Evolutionary conservation across 2,888 invertebrate species (phyloP).

Genomic region (Drosophila kambysellisi): DNA sequence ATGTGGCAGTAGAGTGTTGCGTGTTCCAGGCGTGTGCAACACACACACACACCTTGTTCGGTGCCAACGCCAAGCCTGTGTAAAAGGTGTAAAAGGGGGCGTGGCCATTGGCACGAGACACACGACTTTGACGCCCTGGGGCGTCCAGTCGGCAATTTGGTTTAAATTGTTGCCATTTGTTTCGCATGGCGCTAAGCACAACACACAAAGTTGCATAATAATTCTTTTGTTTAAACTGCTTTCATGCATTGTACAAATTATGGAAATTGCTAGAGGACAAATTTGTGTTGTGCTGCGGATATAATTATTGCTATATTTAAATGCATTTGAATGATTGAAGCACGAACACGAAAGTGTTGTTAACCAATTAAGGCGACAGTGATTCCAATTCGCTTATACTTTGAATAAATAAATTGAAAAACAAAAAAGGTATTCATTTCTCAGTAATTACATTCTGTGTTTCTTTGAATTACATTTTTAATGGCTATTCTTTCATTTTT

Average conservation of each 20-base stretch:
- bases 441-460: background rate
- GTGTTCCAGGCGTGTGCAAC: slow-evolving; percentile 54
- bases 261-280: slow-evolving; percentile 58
- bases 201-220: slow-evolving; percentile 61
- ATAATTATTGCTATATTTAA: slow-evolving; percentile 23
- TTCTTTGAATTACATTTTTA: background rate
- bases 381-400: background rate
- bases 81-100: slow-evolving; percentile 73
- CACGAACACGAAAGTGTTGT: background rate
- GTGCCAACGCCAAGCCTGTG: slow-evolving; percentile 38
- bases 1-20: slow-evolving; percentile 71
- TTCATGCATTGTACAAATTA: slow-evolving; percentile 68
- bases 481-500: background rate
- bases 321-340: slow-evolving; percentile 7
- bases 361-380: background rate
- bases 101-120: slow-evolving; percentile 62
- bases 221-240: slow-evolving; percentile 65
- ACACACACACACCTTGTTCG: slow-evolving; percentile 62
- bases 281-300: slow-evolving; percentile 16
- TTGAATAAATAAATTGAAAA: background rate
- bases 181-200: slow-evolving; percentile 58
- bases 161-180: slow-evolving; percentile 80
- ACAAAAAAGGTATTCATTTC: background rate
- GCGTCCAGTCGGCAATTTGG: slow-evolving; percentile 72
- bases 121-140: slow-evolving; percentile 60